Base-by-base conservation (phyloP, 1,140 invertebrate species). In the Anastrepha obliqua region DNA sequence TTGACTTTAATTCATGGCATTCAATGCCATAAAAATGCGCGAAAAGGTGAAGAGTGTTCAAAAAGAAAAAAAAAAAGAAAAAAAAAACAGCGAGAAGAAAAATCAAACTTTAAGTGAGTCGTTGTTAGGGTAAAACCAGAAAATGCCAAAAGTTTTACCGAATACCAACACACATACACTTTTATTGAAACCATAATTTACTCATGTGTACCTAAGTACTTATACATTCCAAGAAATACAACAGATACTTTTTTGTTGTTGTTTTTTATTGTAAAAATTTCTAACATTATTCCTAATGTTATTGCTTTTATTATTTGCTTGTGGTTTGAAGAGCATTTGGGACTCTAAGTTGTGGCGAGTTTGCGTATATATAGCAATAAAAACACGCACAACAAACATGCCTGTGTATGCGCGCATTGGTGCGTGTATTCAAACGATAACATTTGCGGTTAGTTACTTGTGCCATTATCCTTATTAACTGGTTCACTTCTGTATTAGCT, bases 121-220 rank as follows among this genome's bases (percentile, higher is more conserved):
- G 39, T n/a, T 74, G 15, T 74, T 74, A 4, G 0, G 39, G 6
- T 44, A 15, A 15, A 44, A 39, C 42, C 29, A 29, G 7, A 47
- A 47, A 47, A 44, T 74, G 67, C 42, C 67, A 74, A 74, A 74
- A 74, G 42, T 74, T 74, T 8, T 17, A 11, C 42, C 51, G 51
- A 6, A 55, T 3, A 55, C 51, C 6, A 8, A 55, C 51, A 55
- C 11, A 55, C 51, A 55, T 55, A 55, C 67, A 44, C 42, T 5
- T 74, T 47, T 74, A 74, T 74, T 74, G 67, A 74, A 47, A 39
- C 67, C 44, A 44, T 74, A 44, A 74, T 74, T 74, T 47, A 67
- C 29, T 42, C 8, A 39, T 29, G 64, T 67, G 29, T 9, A 11
- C 64, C 9, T 55, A 55, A 39, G 7, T 29, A 29, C 29, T 29